Percentiles rank a stretch among this genome's conserved stretches.
These are phyloP conservation scores for Amblyornis subalaris DNA, from an alignment of 2,113 vertebrate species.

Conservation along the genomic window DNA sequence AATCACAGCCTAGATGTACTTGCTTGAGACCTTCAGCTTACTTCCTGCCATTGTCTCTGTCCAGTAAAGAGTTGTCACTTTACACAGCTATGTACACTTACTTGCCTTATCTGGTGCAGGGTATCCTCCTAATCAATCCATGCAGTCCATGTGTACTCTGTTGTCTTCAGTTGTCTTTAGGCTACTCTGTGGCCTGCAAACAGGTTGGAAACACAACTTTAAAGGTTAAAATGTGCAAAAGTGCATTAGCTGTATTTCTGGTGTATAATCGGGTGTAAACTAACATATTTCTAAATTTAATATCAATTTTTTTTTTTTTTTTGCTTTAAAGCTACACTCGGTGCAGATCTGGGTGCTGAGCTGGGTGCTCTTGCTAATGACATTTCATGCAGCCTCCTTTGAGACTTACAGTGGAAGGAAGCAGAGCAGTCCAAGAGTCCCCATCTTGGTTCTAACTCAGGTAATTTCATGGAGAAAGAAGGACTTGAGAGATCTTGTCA, in stretches of 20 bases:
- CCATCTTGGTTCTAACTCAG: background rate
- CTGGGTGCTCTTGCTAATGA: background rate
- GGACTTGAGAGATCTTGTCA: background rate
- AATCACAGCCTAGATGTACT: background rate
- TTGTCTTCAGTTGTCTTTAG: background rate
- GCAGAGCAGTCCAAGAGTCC: background rate
- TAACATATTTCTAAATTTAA: background rate
- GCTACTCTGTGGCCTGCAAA: background rate
- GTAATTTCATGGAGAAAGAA: background rate
- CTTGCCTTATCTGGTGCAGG: background rate
- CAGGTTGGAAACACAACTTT: background rate
- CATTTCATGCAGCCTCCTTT: background rate
- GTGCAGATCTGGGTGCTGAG: background rate
- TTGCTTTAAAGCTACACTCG: background rate
- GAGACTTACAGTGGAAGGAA: background rate
- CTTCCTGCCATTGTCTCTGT: background rate
- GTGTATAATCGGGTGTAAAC: background rate
- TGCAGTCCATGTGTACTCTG: background rate
- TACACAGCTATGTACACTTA: background rate
- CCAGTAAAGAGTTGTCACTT: background rate
- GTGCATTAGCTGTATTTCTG: background rate
- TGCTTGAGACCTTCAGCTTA: background rate
- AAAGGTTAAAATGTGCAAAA: background rate
- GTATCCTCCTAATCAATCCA: background rate
- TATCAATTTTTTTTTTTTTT: background rate